These are phyloP conservation scores for Thunnus albacares DNA, from an alignment of 2,797 vertebrate genomes.

Conservation along the genomic window DNA sequence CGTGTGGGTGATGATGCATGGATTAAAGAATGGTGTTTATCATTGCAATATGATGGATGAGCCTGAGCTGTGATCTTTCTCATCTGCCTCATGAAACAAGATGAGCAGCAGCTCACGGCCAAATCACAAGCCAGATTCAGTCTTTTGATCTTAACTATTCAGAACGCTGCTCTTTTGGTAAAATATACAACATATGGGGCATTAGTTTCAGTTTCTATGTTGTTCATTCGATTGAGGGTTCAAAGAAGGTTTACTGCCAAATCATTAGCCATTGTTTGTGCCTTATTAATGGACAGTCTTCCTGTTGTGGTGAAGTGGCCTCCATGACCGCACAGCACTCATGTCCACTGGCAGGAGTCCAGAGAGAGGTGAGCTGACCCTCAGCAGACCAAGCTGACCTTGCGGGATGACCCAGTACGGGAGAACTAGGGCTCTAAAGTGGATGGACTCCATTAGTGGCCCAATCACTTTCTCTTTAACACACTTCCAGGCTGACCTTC, in stretches of 20 bases:
- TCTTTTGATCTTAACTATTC: conserved; percentile 42
- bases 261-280: conserved; percentile 55
- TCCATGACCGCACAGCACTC: conserved; percentile 45
- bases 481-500: conserved; percentile 63
- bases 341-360: conserved; percentile 35
- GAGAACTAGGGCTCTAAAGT: conserved; percentile 48
- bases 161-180: neutral
- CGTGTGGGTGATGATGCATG: conserved; percentile 44
- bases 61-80: conserved; percentile 13
- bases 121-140: conserved; percentile 14
- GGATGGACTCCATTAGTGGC: conserved; percentile 71
- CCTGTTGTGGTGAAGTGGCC: conserved; percentile 38
- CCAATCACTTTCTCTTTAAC: conserved; percentile 78
- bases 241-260: conserved; percentile 49
- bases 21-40: conserved; percentile 52
- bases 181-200: conserved; percentile 27
- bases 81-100: conserved; percentile 6
- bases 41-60: conserved; percentile 57
- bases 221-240: conserved; percentile 1
- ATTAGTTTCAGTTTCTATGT: conserved; percentile 22
- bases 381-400: conserved; percentile 49
- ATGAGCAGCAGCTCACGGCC: conserved; percentile 22
- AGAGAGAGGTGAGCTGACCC: conserved; percentile 35
- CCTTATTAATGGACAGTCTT: conserved; percentile 43
- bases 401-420: conserved; percentile 19